Conservation (phyloP, 2,888 invertebrate species). For the Drosophila austrosaltans region DNA sequence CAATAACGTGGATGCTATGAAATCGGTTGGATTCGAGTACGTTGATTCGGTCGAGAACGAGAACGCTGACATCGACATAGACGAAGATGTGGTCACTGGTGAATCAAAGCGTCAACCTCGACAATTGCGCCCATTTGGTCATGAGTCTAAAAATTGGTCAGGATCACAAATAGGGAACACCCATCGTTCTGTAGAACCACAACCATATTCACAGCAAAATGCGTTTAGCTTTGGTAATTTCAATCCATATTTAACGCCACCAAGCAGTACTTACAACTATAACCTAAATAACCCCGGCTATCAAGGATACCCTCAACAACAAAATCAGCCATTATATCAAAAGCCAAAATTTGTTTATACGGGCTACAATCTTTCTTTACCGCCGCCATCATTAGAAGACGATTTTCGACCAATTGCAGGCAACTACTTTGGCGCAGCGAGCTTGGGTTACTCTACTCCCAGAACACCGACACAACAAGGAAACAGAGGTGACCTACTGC, state of each 20-base stretch:
- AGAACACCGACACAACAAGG: conserved; percentile 57
- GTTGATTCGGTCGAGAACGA: conserved; percentile 22
- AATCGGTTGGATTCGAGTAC: conserved; percentile 24
- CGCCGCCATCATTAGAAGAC: conserved; percentile 69
- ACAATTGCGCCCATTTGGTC: conserved; percentile 75
- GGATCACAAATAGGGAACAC: conserved; percentile 40
- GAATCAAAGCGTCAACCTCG: conserved; percentile 78
- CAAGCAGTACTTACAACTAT: conserved; percentile 58
- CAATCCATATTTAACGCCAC: conserved; percentile 80
- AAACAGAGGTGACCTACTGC: conserved; percentile 66
- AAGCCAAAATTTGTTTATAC: conserved; percentile 74
- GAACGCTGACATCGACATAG: conserved; percentile 11
- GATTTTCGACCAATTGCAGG: conserved; percentile 77
- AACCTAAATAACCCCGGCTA: conserved; percentile 66
- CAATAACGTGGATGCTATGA: neutral
- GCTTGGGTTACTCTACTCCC: conserved; percentile 32
- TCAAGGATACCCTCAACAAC: conserved; percentile 52
- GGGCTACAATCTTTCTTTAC: conserved; percentile 75
- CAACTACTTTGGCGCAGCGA: conserved; percentile 60
- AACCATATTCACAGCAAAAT: conserved; percentile 45
- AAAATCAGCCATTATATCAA: conserved; percentile 35
- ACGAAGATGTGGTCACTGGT: conserved; percentile 63
- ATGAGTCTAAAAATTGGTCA: conserved; percentile 61
- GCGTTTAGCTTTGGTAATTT: conserved; percentile 75
- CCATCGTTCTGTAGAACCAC: conserved; percentile 75